Percentiles rank a stretch among this genome's conserved stretches.
phyloP scores from a whole-genome alignment of 2,888 invertebrate species.

The Scelioninae gen. 1 region DNA sequence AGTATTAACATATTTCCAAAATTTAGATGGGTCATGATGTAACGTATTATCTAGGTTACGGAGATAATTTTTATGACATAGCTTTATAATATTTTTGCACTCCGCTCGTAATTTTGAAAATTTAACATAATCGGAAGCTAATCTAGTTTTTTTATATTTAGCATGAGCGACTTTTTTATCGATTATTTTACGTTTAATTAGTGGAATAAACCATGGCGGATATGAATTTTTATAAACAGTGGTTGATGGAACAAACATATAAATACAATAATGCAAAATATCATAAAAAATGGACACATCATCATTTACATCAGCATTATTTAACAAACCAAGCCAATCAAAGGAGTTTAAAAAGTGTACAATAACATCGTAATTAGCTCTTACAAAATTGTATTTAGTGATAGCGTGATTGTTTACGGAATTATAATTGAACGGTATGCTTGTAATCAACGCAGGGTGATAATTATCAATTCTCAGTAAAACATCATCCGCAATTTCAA shows the following conservation, averaged over 20 bases:
- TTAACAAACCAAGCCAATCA: too few species aligned
- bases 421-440: neutral
- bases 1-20: neutral
- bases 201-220: neutral
- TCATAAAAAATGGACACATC: neutral
- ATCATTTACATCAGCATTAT: neutral
- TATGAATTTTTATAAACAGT: neutral
- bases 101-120: neutral
- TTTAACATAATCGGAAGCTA: neutral
- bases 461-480: neutral
- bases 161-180: neutral
- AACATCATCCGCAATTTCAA: neutral
- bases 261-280: neutral
- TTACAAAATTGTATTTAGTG: neutral
- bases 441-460: neutral
- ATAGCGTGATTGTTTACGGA: neutral
- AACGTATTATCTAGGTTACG: neutral
- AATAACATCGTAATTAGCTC: neutral
- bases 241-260: neutral
- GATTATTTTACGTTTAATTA: neutral
- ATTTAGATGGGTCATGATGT: neutral
- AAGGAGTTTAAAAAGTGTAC: too few species aligned
- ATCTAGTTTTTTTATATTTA: neutral
- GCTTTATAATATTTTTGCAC: neutral
- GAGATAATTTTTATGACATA: neutral